Conservation (phyloP, 2,113 vertebrate genomes). For the Strigops habroptila region DNA sequence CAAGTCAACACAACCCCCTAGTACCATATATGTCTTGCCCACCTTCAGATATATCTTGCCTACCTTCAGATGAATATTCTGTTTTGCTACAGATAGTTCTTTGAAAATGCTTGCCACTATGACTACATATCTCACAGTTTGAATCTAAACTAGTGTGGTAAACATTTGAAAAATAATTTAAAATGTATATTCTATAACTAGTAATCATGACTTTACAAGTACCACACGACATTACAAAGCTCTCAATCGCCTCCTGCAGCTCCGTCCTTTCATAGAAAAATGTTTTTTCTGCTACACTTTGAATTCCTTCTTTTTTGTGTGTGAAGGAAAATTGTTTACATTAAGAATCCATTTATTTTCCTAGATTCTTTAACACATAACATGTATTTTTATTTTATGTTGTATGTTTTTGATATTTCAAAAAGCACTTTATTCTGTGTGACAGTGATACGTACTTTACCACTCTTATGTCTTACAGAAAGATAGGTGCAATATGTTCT, state of each 20-base stretch:
- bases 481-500: not conserved
- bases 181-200: not conserved
- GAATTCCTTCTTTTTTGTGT: not conserved
- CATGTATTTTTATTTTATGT: not conserved
- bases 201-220: not conserved
- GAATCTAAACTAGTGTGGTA: not conserved
- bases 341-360: not conserved
- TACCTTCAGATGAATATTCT: not conserved
- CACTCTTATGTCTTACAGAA: not conserved
- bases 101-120: not conserved
- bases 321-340: not conserved
- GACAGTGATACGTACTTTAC: not conserved
- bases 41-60: not conserved
- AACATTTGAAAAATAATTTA: constrained; percentile 2
- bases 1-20: not conserved
- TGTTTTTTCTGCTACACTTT: not conserved
- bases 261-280: not conserved
- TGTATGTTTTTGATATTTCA: not conserved
- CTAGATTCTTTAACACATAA: not conserved
- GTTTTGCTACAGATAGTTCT: not conserved
- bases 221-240: not conserved
- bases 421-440: not conserved
- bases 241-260: not conserved
- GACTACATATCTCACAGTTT: not conserved
- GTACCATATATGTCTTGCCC: not conserved